Percentiles rank a stretch among this genome's conserved stretches.
Evolutionary conservation across 2,797 vertebrate species (phyloP).

Genomic region (Gambelia wislizenii): DNA sequence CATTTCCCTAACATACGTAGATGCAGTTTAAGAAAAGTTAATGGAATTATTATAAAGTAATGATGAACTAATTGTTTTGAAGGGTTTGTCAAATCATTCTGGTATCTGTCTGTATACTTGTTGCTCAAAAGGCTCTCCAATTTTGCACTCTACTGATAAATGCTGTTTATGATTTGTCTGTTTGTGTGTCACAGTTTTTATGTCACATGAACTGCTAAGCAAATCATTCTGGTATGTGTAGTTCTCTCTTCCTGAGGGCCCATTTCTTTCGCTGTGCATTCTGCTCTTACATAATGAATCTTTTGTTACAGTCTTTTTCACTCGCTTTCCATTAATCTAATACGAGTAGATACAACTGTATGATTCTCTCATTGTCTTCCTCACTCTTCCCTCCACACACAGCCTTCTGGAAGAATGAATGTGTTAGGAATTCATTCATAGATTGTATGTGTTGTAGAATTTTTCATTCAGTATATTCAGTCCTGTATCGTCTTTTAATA

Average conservation of each 20-base stretch:
- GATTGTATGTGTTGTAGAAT: neutral
- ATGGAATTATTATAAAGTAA: conserved; percentile 1
- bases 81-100: neutral
- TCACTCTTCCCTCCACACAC: too few species aligned
- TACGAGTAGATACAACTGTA: neutral
- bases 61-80: neutral
- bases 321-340: neutral
- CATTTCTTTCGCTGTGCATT: neutral
- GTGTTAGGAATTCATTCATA: neutral
- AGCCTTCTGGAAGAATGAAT: neutral
- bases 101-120: neutral
- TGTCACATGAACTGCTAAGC: too few species aligned
- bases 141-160: neutral
- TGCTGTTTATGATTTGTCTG: too few species aligned
- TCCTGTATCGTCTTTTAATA: neutral
- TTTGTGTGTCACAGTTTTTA: too few species aligned
- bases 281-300: neutral
- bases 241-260: neutral
- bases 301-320: neutral
- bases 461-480: neutral
- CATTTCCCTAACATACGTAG: neutral
- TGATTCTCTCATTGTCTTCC: neutral
- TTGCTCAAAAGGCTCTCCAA: neutral
- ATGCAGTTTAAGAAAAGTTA: neutral
- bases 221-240: too few species aligned